Evolutionary conservation across 1,140 invertebrate genomes (phyloP), one percentile per base, ranked within the genome.

Genomic region (Leptopilina boulardi): DNA sequence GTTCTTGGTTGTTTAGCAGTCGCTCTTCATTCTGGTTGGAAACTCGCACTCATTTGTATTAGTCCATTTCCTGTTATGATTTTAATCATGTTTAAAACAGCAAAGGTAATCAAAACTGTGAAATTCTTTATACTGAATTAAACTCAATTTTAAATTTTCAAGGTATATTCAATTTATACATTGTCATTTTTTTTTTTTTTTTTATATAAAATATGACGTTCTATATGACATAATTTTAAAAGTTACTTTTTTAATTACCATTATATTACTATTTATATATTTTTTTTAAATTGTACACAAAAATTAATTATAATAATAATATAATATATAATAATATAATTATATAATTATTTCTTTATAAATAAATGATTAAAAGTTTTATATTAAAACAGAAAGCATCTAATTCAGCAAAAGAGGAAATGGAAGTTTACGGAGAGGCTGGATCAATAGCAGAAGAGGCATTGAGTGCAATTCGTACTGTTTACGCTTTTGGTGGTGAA

Each of bases 401-500:
- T 23, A 70, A 21, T 6, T 21, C 93, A 59, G 92, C 93, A 2
- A 93, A 93, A 81, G 92, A 93, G 81, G 94, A 94, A 88, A 90
- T 94, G 0, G 89, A 92, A 75, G 91, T 93, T 21, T 96, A 97
- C 84, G 95, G 94, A 2, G 91, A 93, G 71, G 97, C 97, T 3
- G 95, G 96, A 18, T 91, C 93, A 0, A 93, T 97, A 13, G 96
- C 97, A 0, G 96, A 97, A 86, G 96, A 98, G 86, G 95, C 95
- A 0, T 86, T 98, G 6, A 93, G 93, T 30, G 92, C 94, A 1
- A 93, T 98, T 15, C 91, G 95, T 26, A 98, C 97, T 0, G 96
- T 98, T 0, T 93, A 94, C 21, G 95, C 96, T 0, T 97, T 97
- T 81, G 95, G 95, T 77, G 96, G 96, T 8, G 95, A 97, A 86